Evolutionary conservation across 2,113 vertebrate genomes (phyloP), one percentile per base, ranked within the genome.

Genomic region (Syrrhaptes paradoxus): DNA sequence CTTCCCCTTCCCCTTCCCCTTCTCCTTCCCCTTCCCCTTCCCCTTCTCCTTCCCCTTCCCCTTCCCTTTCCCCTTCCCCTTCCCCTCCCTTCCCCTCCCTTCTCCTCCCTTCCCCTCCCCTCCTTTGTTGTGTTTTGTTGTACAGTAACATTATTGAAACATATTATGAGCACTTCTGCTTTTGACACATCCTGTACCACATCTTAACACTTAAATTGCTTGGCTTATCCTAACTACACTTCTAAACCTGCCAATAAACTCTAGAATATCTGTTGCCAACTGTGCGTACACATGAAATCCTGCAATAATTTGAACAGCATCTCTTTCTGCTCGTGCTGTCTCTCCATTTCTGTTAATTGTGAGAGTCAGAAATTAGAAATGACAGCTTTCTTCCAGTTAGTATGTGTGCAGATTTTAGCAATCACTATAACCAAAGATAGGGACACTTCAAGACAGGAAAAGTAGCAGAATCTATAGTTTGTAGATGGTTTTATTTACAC

Each of bases 401-500:
- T 89, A 13, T 51, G 61, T 77, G 28, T 55, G 65, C 94, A 90
- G 71, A 91, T 96, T 97, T 94, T 82, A 93, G 94, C 85, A 67
- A 73, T 90, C 63, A 32, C 75, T 97, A 72, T 79, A 93, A 68
- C 78, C 90, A 61, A 85, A 97, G 95, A 97, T 77, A 96, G 91
- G 83, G 90, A 85, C 59, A 38, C 71, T 96, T 96, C 73, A 94
- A 90, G 94, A 49, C 49, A 81, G 83, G 72, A 91, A 91, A 96
- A 96, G 89, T 54, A 92, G 87, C 57, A 82, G 93, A 94, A 92
- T 54, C 63, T 94, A 89, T 77, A 93, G 71, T 83, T 41, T 41
- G 41, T 41, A 41, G 43, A 88, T 94, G 67, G 68, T 55, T 97
- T 92, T 92, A 77, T 97, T 98, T 97, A 95, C 89, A 87, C 87